Base-by-base conservation (phyloP, 2,888 invertebrate species). In the Oligia fasciuncula region DNA sequence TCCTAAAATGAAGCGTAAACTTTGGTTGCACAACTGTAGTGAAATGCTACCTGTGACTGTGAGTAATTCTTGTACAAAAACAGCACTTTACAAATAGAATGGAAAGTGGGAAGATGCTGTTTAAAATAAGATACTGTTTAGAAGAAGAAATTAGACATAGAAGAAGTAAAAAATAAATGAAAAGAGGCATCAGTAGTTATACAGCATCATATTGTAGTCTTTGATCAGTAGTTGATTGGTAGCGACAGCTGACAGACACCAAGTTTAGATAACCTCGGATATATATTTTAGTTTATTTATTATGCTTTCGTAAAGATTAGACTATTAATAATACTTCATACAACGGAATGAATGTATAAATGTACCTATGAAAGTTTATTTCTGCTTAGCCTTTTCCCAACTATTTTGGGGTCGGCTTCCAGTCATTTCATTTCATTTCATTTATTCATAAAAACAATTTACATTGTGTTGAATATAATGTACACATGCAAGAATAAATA, bases 11-110 rank as follows among this genome's bases (percentile, higher is more conserved):
- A 79, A 86, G 76, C 82, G 80, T 76, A 65, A 74, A 79, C 63
- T 73, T 49, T 60, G 63, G 62, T 89, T 89, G 83, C 90, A 87
- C 90, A 89, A 89, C 76, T 54, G 4, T 43, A 71, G 84, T 81
- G 84, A 87, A 88, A 80, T 76, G 76, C 69, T 77, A 78, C 72
- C 74, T 69, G 69, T 76, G 35, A 57, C 66, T 71, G 72, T 80
- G 17, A 63, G 66, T 43, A 65, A 83, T 76, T 66, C 60, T 82
- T 80, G 65, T 46, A 67, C 72, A 77, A 78, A 80, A 84, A 77
- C 77, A 51, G 14, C 17, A 35, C 23, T 29, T 65, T 75, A 72
- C 49, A 67, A 73, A 73, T 66, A 40, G 14, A 77, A 63, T 72
- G 49, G 87, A 84, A 86, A 84, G 87, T 65, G 40, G 9, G 68